Evolutionary conservation across 2,797 vertebrate genomes (phyloP).

Genomic region (Vultur gryphus): DNA sequence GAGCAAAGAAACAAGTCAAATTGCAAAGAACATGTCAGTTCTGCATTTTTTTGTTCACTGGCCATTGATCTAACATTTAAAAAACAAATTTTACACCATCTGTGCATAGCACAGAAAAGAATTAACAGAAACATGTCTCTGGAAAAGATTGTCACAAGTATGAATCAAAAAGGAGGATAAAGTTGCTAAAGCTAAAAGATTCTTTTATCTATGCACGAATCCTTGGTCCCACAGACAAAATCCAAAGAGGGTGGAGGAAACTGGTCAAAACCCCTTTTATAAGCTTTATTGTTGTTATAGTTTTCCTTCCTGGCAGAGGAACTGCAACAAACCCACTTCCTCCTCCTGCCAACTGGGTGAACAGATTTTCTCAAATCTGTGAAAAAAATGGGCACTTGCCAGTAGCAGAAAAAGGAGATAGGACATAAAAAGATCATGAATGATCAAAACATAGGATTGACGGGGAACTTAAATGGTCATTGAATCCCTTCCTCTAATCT

Average conservation of each 20-base stretch:
- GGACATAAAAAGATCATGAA: background rate
- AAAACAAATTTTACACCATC: background rate
- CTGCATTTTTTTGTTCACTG: background rate
- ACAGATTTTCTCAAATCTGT: background rate
- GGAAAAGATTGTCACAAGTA: background rate
- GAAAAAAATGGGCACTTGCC: background rate
- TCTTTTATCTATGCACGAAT: background rate
- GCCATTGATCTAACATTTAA: background rate
- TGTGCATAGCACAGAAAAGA: background rate
- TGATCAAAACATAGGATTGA: accelerated
- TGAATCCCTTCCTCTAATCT: background rate
- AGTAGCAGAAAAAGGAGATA: background rate
- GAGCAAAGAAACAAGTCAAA: background rate
- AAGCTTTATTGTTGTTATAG: background rate
- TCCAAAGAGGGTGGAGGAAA: background rate
- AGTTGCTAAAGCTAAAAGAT: background rate
- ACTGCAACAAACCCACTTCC: background rate
- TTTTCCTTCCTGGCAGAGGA: background rate
- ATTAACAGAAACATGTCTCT: background rate
- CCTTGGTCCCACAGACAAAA: background rate
- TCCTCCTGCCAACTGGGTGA: background rate
- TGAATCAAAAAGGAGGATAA: background rate
- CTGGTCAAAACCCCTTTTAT: background rate
- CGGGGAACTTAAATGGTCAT: background rate
- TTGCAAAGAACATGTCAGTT: background rate